Evolutionary conservation across 2,888 invertebrate species (phyloP).

Genomic region (Eugnorisma glareosa): DNA sequence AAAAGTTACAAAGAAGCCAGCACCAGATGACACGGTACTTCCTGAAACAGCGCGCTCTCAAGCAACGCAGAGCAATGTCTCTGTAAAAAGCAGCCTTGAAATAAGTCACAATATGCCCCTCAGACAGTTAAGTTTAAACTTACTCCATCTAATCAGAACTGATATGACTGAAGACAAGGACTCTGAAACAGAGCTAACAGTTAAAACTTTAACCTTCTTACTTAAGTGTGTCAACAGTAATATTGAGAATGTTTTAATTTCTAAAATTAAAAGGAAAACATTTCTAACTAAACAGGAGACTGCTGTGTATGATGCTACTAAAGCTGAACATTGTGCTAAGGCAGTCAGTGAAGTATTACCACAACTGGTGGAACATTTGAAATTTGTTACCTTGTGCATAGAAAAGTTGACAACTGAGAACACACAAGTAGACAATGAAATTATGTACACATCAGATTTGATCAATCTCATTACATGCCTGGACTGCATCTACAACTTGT

Average conservation of each 20-base stretch:
- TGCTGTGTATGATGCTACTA: slow-evolving; percentile 76
- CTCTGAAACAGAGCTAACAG: slow-evolving; percentile 74
- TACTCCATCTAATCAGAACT: slow-evolving; percentile 79
- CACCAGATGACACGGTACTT: slow-evolving; percentile 79
- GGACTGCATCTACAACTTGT: slow-evolving; percentile 89
- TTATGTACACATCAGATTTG: slow-evolving; percentile 74
- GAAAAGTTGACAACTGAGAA: slow-evolving; percentile 72
- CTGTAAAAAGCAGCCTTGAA: slow-evolving; percentile 78
- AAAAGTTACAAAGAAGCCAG: slow-evolving; percentile 74
- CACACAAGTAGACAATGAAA: slow-evolving; percentile 72
- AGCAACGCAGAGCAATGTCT: slow-evolving; percentile 76
- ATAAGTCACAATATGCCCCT: slow-evolving; percentile 76
- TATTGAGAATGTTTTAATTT: slow-evolving; percentile 78
- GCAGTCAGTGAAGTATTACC: slow-evolving; percentile 78
- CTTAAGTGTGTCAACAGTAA: slow-evolving; percentile 78
- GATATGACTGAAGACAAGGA: slow-evolving; percentile 76
- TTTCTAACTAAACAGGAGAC: slow-evolving; percentile 81
- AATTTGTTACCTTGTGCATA: slow-evolving; percentile 75
- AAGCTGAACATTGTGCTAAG: slow-evolving; percentile 82
- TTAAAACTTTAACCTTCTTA: slow-evolving; percentile 80
- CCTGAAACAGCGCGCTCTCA: slow-evolving; percentile 82
- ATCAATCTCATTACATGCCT: slow-evolving; percentile 85
- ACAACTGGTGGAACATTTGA: slow-evolving; percentile 79
- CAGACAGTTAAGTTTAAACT: slow-evolving; percentile 78
- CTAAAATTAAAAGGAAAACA: slow-evolving; percentile 83